Conservation (phyloP, 1,140 invertebrate genomes). For the Steinernema feltiae region DNA sequence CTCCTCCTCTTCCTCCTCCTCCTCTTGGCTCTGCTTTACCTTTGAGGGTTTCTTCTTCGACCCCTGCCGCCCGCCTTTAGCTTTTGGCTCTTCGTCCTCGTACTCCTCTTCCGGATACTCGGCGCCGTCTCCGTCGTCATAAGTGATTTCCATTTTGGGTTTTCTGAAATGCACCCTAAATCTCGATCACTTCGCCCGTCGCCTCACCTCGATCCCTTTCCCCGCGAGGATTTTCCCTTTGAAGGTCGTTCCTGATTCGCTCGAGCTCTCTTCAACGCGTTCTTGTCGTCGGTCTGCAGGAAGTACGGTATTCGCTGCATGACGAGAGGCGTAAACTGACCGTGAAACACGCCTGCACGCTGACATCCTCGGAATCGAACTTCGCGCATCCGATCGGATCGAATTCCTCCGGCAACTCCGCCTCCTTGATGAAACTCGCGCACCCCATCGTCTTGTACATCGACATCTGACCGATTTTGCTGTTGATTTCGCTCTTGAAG, state of each 20-base stretch:
- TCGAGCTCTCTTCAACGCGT: constrained; percentile 41
- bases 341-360: constrained; percentile 47
- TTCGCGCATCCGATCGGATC: constrained; percentile 53
- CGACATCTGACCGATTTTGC: constrained; percentile 48
- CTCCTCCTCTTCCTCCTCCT: constrained; percentile 33
- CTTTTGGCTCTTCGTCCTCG: constrained; percentile 40
- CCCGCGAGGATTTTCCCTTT: neutral
- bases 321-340: constrained; percentile 24
- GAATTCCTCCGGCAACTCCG: constrained; percentile 50
- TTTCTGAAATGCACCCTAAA: constrained; percentile 19
- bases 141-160: constrained; percentile 22
- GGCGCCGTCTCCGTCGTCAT: constrained; percentile 23
- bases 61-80: neutral
- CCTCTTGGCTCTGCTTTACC: constrained; percentile 15
- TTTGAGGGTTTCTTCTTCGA: constrained; percentile 19
- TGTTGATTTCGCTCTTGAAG: constrained; percentile 47
- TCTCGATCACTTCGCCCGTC: neutral
- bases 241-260: constrained; percentile 45
- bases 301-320: neutral
- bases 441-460: constrained; percentile 47
- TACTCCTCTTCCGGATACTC: constrained; percentile 40
- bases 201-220: constrained; percentile 21
- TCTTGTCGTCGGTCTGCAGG: constrained; percentile 41
- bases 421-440: constrained; percentile 43
- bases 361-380: constrained; percentile 46